Base-by-base conservation (phyloP, 1,140 invertebrate species). In the Meloidogyne exigua region DNA sequence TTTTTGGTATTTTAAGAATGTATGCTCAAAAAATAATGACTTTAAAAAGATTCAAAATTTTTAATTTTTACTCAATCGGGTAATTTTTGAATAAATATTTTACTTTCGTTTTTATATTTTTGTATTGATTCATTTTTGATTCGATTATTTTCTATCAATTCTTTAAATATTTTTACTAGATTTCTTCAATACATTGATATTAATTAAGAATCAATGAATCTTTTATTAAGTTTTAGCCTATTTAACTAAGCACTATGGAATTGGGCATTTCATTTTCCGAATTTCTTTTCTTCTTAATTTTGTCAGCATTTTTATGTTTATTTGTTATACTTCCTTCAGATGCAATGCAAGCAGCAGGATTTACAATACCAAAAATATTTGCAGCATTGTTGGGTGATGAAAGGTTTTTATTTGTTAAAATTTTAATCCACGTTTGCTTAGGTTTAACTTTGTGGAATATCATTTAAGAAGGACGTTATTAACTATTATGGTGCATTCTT, bases 361-460 rank as follows among this genome's bases (percentile, higher is more conserved):
- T 79, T 44, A 79, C 77, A 28, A 79, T 79, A 13, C 28, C 77
- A 65, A 79, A 80, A 63, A 32, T 79, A 7, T 79, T 79, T 44
- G 39, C 23, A 32, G 18, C 39, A n/a, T 79, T 81, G 21, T 44
- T 79, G 66, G 77, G 77, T 1, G 77, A 79, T 66, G 77, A 79
- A 44, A 73, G 72, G 72, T 73, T 42, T 44, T 70, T 39, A 44
- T 70, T 42, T 39, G 10, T 9, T 13, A 42, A 57, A 57, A 71
- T 28, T 32, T 44, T 7, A 57, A 70, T 9, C 9, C 0, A 28
- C n/a, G n/a, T 12, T 25, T 13, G 2, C 65, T 73, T 25, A 62
- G 77, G 26, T 78, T 79, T 49, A 67, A 80, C 28, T 79, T 79
- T 66, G 77, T 79, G 15, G 49, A 79, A 11, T 79, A 80, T 72